Evolutionary conservation across 1,140 invertebrate genomes (phyloP), one percentile per base, ranked within the genome.

Genomic region (Chionoecetes opilio): DNA sequence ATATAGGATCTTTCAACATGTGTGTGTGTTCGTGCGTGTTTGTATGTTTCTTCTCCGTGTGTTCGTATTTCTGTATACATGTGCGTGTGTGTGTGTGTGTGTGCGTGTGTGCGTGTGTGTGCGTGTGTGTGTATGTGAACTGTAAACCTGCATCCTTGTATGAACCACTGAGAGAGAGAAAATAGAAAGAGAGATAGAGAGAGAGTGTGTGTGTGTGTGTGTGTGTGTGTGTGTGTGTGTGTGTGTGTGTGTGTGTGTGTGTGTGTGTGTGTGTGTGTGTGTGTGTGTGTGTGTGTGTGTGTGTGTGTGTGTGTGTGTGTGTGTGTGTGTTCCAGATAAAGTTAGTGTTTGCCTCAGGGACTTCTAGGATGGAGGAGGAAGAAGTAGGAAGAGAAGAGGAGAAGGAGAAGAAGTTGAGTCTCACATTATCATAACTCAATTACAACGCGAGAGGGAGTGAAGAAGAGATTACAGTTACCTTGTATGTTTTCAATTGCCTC

Each of bases 121-220:
- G 21, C 21, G 21, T 75, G 63, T 75, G 63, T 75, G 63, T 75
- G 63, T n/a, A n/a, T 75, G 63, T 75, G 63, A 75, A 75, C 63
- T n/a, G 21, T 1, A 26, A 75, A 75, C 63, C 63, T 75, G 63
- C 26, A 75, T n/a, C 21, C 63, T n/a, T 26, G 6, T n/a, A 75
- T n/a, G 63, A 26, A 75, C 63, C 21, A 75, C 6, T n/a, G 63
- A 75, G 63, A 75, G 63, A 75, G 63, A 75, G 63, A 75, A 26
- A 75, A 75, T 17, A 75, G 63, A 75, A 26, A 75, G 63, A 75
- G 63, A 75, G 63, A 75, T 17, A 75, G 63, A 75, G 63, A 75
- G 63, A 75, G 63, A 75, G 63, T n/a, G 63, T n/a, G 63, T n/a
- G 63, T n/a, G 63, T n/a, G 63, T n/a, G 63, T n/a, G 63, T n/a